Percentiles rank a stretch among this genome's conserved stretches.
These are phyloP conservation scores for Coregonus clupeaformis DNA, from an alignment of 2,113 vertebrate genomes.

Conservation along the genomic window DNA sequence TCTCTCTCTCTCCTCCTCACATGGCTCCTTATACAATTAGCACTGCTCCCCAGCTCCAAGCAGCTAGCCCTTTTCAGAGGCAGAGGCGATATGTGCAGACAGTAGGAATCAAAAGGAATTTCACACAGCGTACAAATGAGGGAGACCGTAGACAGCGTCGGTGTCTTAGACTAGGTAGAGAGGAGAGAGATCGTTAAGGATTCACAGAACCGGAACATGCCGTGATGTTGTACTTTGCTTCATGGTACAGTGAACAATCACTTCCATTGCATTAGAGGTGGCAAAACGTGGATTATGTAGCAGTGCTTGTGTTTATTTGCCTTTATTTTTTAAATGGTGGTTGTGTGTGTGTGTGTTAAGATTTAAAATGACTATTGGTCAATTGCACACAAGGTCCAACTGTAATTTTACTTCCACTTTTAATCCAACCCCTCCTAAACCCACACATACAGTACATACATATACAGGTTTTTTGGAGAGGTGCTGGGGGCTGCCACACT, in stretches of 20 bases:
- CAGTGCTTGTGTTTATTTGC: conserved; percentile 21
- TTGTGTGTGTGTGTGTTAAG: too few species aligned
- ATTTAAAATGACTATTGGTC: too few species aligned
- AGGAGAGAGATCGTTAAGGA: conserved; percentile 2
- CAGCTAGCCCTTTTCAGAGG: conserved; percentile 35
- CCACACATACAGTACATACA: too few species aligned
- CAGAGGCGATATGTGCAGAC: conserved; percentile 28
- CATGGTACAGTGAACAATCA: background rate
- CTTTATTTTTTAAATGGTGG: conserved; percentile 27
- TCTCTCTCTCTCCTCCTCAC: background rate
- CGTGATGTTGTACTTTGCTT: conserved; percentile 8
- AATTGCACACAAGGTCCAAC: too few species aligned
- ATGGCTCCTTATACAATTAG: conserved; percentile 43
- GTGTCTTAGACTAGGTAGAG: conserved; percentile 3
- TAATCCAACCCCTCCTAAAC: too few species aligned
- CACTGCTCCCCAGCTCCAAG: conserved; percentile 31
- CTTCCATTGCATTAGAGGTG: background rate
- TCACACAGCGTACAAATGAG: conserved; percentile 26
- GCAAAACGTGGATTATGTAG: background rate
- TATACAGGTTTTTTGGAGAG: too few species aligned
- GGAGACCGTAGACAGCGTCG: background rate
- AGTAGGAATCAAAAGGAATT: conserved; percentile 29
- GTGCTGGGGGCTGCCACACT: too few species aligned
- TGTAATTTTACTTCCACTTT: too few species aligned
- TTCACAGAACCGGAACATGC: conserved; percentile 22